Conservation (phyloP, 2,888 invertebrate genomes). For the Sphaeridia pumilis region DNA sequence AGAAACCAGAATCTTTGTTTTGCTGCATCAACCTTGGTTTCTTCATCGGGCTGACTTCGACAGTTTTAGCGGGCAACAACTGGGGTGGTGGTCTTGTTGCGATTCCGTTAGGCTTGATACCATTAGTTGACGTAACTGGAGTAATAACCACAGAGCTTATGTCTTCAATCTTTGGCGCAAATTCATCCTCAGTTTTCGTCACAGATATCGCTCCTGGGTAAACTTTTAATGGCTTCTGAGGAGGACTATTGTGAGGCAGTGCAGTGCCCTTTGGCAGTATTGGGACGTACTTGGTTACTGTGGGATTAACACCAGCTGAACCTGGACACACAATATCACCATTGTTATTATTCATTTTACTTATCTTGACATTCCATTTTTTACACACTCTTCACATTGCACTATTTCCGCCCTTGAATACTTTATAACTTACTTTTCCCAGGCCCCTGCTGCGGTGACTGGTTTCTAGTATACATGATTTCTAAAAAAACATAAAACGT, state of each 20-base stretch:
- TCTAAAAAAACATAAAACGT: no score
- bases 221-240: neutral
- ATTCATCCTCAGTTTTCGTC: constrained; percentile 12
- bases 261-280: neutral
- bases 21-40: neutral
- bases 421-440: no score
- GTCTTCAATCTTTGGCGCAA: constrained; percentile 11
- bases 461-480: no score
- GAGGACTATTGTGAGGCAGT: neutral
- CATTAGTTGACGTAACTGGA: neutral
- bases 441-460: no score
- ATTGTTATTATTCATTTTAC: no score
- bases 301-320: no score
- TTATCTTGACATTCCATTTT: no score
- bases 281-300: neutral
- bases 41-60: neutral
- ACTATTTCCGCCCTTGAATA: no score
- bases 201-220: neutral
- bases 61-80: neutral
- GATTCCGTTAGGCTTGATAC: constrained; percentile 2
- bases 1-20: neutral
- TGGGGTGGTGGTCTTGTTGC: neutral
- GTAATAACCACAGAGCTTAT: constrained; percentile 8
- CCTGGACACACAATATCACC: no score
- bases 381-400: no score